Conservation (phyloP, 64 coral and sea anemone species). For the Pocillopora damicornis region DNA sequence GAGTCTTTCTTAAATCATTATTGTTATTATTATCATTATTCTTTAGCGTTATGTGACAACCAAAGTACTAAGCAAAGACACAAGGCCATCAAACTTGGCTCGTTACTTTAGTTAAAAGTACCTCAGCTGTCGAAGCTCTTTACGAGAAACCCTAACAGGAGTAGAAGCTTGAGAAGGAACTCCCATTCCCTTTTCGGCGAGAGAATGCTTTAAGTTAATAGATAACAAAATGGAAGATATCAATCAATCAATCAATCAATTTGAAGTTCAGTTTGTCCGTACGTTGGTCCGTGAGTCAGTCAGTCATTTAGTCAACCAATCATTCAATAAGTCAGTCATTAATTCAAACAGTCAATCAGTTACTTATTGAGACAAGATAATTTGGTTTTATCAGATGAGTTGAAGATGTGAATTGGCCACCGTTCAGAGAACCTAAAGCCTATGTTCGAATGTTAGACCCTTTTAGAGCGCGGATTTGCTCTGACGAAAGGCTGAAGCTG, state of each 20-base stretch:
- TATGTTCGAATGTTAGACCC: too few relatives aligned
- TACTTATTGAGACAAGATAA: background rate
- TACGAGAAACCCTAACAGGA: constrained; percentile 63
- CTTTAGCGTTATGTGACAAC: too few relatives aligned
- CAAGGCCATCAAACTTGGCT: too few relatives aligned
- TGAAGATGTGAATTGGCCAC: too few relatives aligned
- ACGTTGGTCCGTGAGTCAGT: background rate
- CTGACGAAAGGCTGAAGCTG: too few relatives aligned
- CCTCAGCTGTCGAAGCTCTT: constrained; percentile 79
- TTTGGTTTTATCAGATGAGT: too few relatives aligned
- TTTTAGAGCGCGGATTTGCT: too few relatives aligned
- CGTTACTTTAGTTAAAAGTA: background rate
- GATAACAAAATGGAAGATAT: background rate
- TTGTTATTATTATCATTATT: too few relatives aligned
- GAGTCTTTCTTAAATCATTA: too few relatives aligned
- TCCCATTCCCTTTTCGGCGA: constrained; percentile 37
- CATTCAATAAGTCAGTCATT: background rate
- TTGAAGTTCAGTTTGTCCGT: background rate
- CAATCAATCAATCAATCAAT: background rate
- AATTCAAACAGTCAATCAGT: background rate
- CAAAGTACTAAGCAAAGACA: too few relatives aligned
- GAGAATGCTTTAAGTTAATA: constrained; percentile 33
- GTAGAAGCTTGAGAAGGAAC: constrained; percentile 61
- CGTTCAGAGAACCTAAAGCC: too few relatives aligned
- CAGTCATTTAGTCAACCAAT: background rate